Evolutionary conservation across 2,113 vertebrate genomes (phyloP), one percentile per base, ranked within the genome.

Genomic region (Phrynosoma platyrhinos): DNA sequence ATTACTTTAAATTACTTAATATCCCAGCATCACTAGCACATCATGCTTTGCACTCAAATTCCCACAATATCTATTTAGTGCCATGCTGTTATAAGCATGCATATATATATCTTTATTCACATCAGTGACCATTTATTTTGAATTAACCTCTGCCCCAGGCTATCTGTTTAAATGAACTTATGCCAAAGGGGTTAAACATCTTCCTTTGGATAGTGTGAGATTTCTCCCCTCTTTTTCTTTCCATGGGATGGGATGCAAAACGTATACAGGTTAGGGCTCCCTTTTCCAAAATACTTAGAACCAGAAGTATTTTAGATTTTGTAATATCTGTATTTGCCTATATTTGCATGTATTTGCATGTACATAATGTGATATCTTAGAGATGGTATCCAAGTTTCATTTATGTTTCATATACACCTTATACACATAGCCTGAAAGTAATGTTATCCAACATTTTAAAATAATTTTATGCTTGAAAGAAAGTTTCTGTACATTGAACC

Each of bases 21-120:
- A 3, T 66, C 21, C 6, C 52, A 93, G 84, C 79, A 87, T 47
- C 77, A 79, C 89, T 94, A 69, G 89, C 47, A 89, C 55, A 80
- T 78, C 13, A 89, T 85, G 74, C 16, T 77, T 36, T 36, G 58
- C 42, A 86, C 52, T n/a, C 42, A 83, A 18, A 14, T 71, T 14
- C 3, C 47, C 8, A 13, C 21, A 21, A 42, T 71, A 2, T 1
- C 7, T 12, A 20, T 42, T 14, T 23, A 21, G 18, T 62, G 13
- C 2, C 80, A 71, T 68, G 10, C 66, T 52, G 16, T 53, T 83
- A 23, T 32, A n/a, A 66, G 36, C 36, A 36, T 36, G 36, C 36
- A 36, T 36, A 36, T 36, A 36, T 7, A 6, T 23, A 9, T 8
- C 3, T 71, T 66, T 83, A 71, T 71, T 36, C 36, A 82, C 27